Conservation (phyloP, 2,113 vertebrate species). For the Pluvialis apricaria region DNA sequence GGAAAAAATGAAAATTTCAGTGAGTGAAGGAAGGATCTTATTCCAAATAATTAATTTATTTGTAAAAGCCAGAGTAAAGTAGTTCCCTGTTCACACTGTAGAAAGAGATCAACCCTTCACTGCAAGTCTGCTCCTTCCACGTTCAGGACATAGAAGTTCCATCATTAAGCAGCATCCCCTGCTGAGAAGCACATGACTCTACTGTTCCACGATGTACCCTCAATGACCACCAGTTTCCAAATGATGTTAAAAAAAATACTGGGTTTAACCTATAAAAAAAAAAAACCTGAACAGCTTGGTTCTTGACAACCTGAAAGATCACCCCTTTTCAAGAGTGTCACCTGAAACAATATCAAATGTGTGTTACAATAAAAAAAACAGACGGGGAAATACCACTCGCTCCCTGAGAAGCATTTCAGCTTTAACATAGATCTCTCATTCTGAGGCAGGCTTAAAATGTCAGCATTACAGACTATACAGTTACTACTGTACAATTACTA, state of each 20-base stretch:
- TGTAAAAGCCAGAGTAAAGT: neutral
- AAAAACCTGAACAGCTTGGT: neutral
- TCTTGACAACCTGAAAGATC: neutral
- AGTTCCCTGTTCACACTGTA: neutral
- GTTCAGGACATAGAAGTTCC: neutral
- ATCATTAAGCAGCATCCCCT: constrained; percentile 25
- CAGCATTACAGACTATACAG: neutral
- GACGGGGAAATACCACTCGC: neutral
- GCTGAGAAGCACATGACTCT: neutral
- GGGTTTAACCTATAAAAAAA: neutral
- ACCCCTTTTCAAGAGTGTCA: neutral
- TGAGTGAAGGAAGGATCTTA: neutral
- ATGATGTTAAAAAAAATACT: neutral
- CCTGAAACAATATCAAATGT: neutral
- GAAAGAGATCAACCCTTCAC: neutral
- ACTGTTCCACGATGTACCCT: neutral
- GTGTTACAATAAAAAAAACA: neutral
- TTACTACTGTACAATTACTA: neutral
- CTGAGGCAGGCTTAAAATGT: neutral
- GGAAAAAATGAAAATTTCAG: neutral
- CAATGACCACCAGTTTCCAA: neutral
- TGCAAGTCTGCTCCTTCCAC: neutral
- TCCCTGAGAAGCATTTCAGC: neutral
- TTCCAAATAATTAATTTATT: neutral
- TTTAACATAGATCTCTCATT: neutral